phyloP scores from a whole-genome alignment of 2,113 vertebrate genomes.

The Geothlypis trichas region DNA sequence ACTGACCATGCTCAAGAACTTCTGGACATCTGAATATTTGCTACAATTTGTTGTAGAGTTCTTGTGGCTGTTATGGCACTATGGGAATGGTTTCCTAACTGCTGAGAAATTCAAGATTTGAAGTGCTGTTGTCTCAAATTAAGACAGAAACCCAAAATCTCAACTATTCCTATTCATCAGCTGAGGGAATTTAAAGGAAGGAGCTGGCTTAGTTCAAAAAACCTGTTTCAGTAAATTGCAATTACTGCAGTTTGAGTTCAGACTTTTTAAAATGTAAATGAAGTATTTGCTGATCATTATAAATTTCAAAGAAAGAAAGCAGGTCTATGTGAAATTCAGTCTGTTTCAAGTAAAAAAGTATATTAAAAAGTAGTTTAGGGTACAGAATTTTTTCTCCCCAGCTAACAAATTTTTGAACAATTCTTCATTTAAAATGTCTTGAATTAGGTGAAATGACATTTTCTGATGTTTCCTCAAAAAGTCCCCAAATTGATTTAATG shows the following conservation, averaged over 20 bases:
- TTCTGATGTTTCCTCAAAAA: neutral
- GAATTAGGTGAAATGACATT: neutral
- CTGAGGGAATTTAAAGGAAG: neutral
- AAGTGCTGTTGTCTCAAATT: neutral
- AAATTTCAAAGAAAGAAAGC: neutral
- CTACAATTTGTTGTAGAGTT: fast-evolving
- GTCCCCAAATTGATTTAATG: neutral
- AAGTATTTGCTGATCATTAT: neutral
- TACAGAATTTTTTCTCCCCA: neutral
- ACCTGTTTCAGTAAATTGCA: neutral
- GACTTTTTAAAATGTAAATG: neutral
- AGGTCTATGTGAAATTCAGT: neutral
- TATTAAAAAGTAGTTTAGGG: neutral
- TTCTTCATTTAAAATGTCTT: neutral
- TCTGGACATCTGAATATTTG: neutral
- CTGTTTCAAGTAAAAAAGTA: neutral
- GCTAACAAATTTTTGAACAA: neutral
- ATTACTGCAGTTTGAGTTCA: neutral
- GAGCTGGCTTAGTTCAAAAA: neutral
- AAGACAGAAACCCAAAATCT: neutral
- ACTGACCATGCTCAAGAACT: neutral
- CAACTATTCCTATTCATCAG: neutral
- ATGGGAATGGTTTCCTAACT: neutral
- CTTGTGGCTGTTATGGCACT: neutral
- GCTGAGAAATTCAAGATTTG: neutral